Evolutionary conservation across 2,888 invertebrate species (phyloP), one percentile per base, ranked within the genome.

Genomic region (Bellardia bayeri): DNA sequence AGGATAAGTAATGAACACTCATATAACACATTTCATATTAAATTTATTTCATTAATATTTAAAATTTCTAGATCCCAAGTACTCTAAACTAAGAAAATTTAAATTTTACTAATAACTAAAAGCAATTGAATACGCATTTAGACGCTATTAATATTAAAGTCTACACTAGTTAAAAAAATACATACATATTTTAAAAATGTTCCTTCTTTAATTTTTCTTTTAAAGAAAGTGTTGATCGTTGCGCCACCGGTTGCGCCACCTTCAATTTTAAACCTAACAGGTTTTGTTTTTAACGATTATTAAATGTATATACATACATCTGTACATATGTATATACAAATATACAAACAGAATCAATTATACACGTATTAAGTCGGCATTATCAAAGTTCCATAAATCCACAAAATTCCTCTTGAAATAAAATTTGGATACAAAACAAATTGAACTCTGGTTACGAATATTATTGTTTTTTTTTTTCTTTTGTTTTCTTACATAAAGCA

Each of bases 151-250:
- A 79, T 64, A 4, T 23, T 23, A 23, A 9, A 66, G 23, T 9
- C 37, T 23, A 37, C 11, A 13, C 40, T 23, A 56, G 23, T 23
- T 56, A 14, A 51, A 51, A 51, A 14, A 51, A 23, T 23, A 23
- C 23, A 23, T 23, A 33, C 42, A 78, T 66, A 40, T 54, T 51
- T 23, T 13, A 72, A 51, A 23, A 16, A 56, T 42, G 33, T 66
- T 78, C 13, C 42, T 78, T 66, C 56, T 56, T 79, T 30, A 42
- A 42, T 42, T 66, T 23, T 51, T 13, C 58, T 61, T 69, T 69
- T 30, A 42, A 80, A 69, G 79, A 80, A 80, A 80, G 71, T 71
- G 16, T 45, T 11, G 11, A 13, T 71, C 11, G 71, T 23, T 23
- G 23, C 54, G 69, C 61, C 68, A 69, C 5, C 30, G 23, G 4